Evolutionary conservation across 2,797 vertebrate species (phyloP).

Genomic region (Platalea minor): DNA sequence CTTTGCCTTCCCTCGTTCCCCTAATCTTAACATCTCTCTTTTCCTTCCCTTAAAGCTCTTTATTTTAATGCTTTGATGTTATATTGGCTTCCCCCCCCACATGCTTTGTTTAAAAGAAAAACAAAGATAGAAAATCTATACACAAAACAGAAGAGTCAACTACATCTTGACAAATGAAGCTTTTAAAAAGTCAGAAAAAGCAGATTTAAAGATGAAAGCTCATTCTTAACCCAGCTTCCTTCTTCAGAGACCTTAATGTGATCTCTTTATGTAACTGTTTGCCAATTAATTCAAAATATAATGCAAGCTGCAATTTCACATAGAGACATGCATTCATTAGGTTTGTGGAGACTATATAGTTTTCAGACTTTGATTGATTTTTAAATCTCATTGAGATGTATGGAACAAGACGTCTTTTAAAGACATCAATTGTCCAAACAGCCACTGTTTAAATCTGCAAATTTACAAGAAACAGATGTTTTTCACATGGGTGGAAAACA

Average conservation of each 20-base stretch:
- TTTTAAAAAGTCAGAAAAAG: conserved; percentile 55
- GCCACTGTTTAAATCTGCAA: background rate
- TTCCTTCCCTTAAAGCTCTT: conserved; percentile 54
- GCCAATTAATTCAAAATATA: conserved; percentile 60
- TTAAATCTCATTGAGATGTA: conserved; percentile 20
- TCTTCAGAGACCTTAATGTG: conserved; percentile 63
- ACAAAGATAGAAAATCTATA: conserved; percentile 54
- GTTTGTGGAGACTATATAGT: background rate
- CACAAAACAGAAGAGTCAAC: conserved; percentile 43
- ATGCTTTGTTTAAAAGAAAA: conserved; percentile 46
- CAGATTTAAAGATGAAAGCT: conserved; percentile 64
- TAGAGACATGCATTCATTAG: conserved; percentile 29
- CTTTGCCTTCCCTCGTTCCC: conserved; percentile 54
- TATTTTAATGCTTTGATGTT: conserved; percentile 60
- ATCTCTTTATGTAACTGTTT: conserved; percentile 65
- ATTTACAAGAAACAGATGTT: background rate
- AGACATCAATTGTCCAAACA: conserved; percentile 19
- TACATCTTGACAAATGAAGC: conserved; percentile 58
- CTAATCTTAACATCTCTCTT: conserved; percentile 60
- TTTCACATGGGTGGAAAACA: background rate
- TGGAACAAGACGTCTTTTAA: conserved; percentile 3
- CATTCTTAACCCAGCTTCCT: conserved; percentile 58
- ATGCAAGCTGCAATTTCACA: conserved; percentile 13
- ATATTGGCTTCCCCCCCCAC: background rate
- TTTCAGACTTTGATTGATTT: conserved; percentile 23